phyloP scores from a whole-genome alignment of 2,888 invertebrate genomes.

The Lepidonotus clava region DNA sequence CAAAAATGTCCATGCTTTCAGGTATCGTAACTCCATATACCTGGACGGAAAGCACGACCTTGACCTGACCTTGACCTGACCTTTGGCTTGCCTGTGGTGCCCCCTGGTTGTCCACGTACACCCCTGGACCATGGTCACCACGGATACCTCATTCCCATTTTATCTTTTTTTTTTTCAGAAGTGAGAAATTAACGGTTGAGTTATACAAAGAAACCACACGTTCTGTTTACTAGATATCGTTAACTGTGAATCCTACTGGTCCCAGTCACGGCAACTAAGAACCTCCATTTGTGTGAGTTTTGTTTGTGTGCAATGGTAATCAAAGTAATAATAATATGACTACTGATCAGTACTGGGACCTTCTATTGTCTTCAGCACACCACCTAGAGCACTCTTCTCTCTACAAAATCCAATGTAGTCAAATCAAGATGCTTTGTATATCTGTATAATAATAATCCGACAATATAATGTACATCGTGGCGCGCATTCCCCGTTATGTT shows the following conservation, averaged over 20 bases:
- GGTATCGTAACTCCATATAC: slow-evolving; percentile 2
- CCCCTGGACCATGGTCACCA: neutral
- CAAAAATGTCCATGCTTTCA: slow-evolving; percentile 2
- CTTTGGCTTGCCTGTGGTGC: slow-evolving; percentile 33
- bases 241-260: neutral
- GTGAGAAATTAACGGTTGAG: slow-evolving; percentile 33
- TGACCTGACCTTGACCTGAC: slow-evolving; percentile 15
- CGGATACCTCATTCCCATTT: neutral
- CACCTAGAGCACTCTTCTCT: slow-evolving; percentile 32
- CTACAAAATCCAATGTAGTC: slow-evolving; percentile 52
- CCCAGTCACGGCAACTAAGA: neutral
- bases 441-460: slow-evolving; percentile 39
- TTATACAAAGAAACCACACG: slow-evolving; percentile 36
- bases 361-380: slow-evolving; percentile 1
- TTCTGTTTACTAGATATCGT: neutral
- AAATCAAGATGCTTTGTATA: slow-evolving; percentile 38
- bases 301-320: slow-evolving; percentile 8
- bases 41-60: slow-evolving; percentile 39
- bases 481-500: neutral
- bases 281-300: slow-evolving; percentile 37
- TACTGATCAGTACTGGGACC: neutral
- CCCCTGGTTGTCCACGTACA: slow-evolving; percentile 8
- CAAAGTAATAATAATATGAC: slow-evolving; percentile 25
- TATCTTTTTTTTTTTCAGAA: neutral
- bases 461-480: slow-evolving; percentile 50